These are phyloP conservation scores for Pterois miles DNA, from an alignment of 2,797 vertebrate genomes.

Conservation along the genomic window DNA sequence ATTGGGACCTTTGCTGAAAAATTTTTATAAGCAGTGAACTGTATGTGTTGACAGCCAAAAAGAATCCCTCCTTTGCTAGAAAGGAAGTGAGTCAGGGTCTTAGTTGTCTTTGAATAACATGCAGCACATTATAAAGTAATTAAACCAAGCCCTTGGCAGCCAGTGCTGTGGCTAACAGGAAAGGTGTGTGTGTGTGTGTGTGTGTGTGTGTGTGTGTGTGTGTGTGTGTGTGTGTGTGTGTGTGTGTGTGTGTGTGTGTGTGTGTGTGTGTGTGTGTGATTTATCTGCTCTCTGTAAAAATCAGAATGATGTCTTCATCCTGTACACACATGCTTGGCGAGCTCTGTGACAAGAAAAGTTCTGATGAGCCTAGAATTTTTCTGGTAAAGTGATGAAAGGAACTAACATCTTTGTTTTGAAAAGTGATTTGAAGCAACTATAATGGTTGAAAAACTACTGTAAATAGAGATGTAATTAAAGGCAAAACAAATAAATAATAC, in stretches of 20 bases:
- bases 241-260: not conserved
- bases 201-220: not conserved
- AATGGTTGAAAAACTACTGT: conserved; percentile 70
- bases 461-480: conserved; percentile 80
- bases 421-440: conserved; percentile 33
- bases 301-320: conserved; percentile 11
- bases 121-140: not conserved
- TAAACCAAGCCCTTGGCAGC: conserved; percentile 1
- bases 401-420: conserved; percentile 42
- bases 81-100: not conserved
- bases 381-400: conserved; percentile 19
- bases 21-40: not conserved
- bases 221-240: not conserved
- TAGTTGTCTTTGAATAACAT: not conserved
- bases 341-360: not conserved
- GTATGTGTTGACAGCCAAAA: not conserved
- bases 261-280: conserved; percentile 2
- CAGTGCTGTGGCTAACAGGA: not conserved
- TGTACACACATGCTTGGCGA: not conserved
- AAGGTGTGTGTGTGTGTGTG: not conserved
- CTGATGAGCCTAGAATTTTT: conserved; percentile 16
- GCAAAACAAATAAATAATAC: conserved; percentile 66
- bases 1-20: not conserved
- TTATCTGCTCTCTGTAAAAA: conserved; percentile 6
- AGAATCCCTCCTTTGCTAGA: not conserved